A percentile compares a stretch with the other conserved stretches of the same genome.
These are phyloP conservation scores for Galago senegalensis DNA, from an alignment of 2,797 vertebrate species.

Conservation along the genomic window DNA sequence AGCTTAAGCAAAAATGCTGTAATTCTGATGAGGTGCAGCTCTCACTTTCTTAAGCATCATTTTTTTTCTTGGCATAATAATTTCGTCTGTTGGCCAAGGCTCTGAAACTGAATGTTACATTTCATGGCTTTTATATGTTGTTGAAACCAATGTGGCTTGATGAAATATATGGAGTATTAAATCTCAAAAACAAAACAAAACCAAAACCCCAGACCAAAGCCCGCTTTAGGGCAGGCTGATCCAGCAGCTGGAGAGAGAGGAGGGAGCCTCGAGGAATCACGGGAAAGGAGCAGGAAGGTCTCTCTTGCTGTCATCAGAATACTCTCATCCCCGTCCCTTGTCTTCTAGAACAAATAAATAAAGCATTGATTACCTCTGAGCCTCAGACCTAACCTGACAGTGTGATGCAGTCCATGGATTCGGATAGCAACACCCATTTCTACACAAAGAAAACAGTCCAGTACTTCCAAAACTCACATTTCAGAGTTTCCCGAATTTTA, in stretches of 20 bases:
- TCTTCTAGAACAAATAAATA: slow-evolving; percentile 66
- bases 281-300: background rate
- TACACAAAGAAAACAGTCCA: background rate
- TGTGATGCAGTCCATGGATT: background rate
- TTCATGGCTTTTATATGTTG: slow-evolving; percentile 70
- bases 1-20: background rate
- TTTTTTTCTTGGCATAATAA: background rate
- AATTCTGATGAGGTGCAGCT: background rate
- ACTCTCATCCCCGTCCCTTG: background rate
- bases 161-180: slow-evolving; percentile 65
- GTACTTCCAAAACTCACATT: slow-evolving; percentile 43
- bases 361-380: slow-evolving; percentile 21
- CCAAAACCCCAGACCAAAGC: slow-evolving; percentile 47
- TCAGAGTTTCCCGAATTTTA: slow-evolving; percentile 23
- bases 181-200: slow-evolving; percentile 70
- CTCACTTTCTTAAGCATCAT: background rate
- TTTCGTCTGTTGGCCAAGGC: slow-evolving; percentile 65
- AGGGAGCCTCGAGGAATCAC: background rate
- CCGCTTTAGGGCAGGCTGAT: slow-evolving; percentile 39
- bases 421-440: background rate
- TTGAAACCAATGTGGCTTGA: slow-evolving; percentile 59
- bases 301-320: slow-evolving; percentile 55
- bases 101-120: slow-evolving; percentile 66
- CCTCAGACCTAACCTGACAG: background rate
- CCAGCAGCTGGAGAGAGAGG: slow-evolving; percentile 12